Evolutionary conservation across 1,140 invertebrate genomes (phyloP), one percentile per base, ranked within the genome.

Genomic region (Spodoptera litura): DNA sequence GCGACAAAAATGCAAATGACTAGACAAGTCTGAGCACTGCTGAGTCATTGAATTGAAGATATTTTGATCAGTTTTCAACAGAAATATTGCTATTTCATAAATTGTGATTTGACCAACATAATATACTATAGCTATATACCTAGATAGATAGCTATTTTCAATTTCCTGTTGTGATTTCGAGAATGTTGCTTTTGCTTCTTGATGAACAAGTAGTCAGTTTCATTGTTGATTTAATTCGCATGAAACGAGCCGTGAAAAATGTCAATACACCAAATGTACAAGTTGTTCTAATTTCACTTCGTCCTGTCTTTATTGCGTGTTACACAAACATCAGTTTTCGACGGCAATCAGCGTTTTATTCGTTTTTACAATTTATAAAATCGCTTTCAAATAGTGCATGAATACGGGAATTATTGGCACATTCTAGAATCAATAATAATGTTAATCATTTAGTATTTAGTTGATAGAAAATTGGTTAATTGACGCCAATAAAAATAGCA

Each of bases 301-400:
- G 61, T 64, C 61, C 61, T 44, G 61, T 64, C 61, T 64, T 59
- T 44, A 44, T 64, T 49, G 61, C 61, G 61, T 64, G 61, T 64
- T 64, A 20, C 44, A 64, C 31, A 38, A 64, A 64, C 61, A 64
- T 49, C 35, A 64, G 35, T 44, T 64, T 64, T 64, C 11, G 35
- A 64, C 61, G 20, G 61, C 35, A 64, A 44, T 15, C 61, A 20
- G 10, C 38, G 62, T 66, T 66, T 64, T 64, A 49, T 66, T 49
- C 6, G 62, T 20, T 20, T 20, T 66, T 66, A 44, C 3, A 38
- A 20, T 51, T 66, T 66, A 49, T 49, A 66, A 64, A 38, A 66
- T 49, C 49, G n/a, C 62, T 66, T 66, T 66, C 62, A 49, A 66
- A 66, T 66, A 49, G 15, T 20, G 38, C 62, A 20, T 64, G 38